Evolutionary conservation across 2,113 vertebrate species (phyloP), one percentile per base, ranked within the genome.

Genomic region (Strix aluco): DNA sequence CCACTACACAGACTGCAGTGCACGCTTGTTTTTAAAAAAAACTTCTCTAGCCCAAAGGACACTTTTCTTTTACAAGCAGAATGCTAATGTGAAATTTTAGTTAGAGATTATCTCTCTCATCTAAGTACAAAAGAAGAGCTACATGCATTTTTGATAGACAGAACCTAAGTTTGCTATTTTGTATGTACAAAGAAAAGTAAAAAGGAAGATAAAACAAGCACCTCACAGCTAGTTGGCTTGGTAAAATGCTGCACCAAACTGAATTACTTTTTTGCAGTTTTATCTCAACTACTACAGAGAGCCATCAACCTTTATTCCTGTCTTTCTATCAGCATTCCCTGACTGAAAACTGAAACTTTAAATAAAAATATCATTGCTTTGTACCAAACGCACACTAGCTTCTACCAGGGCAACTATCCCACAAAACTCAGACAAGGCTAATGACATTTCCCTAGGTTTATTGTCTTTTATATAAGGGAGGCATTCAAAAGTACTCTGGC

Each of bases 301-400:
- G 69, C 36, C n/a, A 78, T 42, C 62, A 55, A 42, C 36, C n/a
- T 55, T 63, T 81, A 84, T 73, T 85, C 95, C 87, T 75, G 4
- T 82, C 95, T 82, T 97, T 91, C 95, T 94, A 97, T 81, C 74
- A 92, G 86, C 89, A 82, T 77, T 96, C 75, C 81, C 82, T 94
- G 93, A 94, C 96, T 78, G 79, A 94, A 97, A 97, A 97, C 91
- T 30, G 54, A 96, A 97, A 96, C 93, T 95, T 93, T 81, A 87
- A 96, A 97, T 81, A 87, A 96, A 97, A 98, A 94, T 90, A 86
- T 78, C 94, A 73, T 82, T 95, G 83, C 77, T 91, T 96, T 96
- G 95, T 78, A 95, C 63, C 95, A 93, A 97, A 96, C 4, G 9
- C 88, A 92, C 91, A 77, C 79, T 69, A 79, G 42, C 78, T 96